Base-by-base conservation (phyloP, 2,888 invertebrate genomes). In the Melinaea menophilus region DNA sequence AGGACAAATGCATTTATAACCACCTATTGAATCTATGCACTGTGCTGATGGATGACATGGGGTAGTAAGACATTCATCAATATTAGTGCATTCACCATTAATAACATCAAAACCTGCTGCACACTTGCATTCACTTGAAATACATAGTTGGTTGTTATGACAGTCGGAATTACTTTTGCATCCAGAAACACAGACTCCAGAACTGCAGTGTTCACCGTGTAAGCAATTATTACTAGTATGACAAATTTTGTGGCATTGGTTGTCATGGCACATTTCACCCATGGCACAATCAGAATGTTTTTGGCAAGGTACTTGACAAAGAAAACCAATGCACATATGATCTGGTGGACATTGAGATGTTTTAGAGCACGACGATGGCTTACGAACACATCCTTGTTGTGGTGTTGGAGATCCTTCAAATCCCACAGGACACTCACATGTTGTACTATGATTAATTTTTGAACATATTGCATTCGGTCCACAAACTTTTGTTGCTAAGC, bases 171-270 rank as follows among this genome's bases (percentile, higher is more conserved):
- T 96, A 0, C 93, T 92, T 66, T 94, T 93, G 78, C 98, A 98
- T 5, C 98, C 98, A 2, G 94, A 92, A 75, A 95, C 93, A 76
- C 98, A 98, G 54, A 94, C 92, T 60, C 97, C 97, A 67, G 94
- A 93, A 69, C 93, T 93, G 73, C 98, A 97, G 64, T 97, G 94
- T 88, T 98, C 97, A 58, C 97, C 97, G 2, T 96, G 95, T 73
- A 97, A 90, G 75, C 98, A 98, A 78, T 97, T 98, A 76, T 95
- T 96, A 79, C 97, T 97, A 9, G 95, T 94, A 78, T 96, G 97
- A 79, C 97, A 97, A 46, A 97, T 93, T 89, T 97, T 97, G 31
- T 94, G 92, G 75, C 97, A 97, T 69, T 94, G 92, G 70, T 93
- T 94, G 72, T 95, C 94, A 65, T 92, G 92, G 76, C 97, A 97